Evolutionary conservation across 1,140 invertebrate genomes (phyloP).

Genomic region (Coelopa frigida): DNA sequence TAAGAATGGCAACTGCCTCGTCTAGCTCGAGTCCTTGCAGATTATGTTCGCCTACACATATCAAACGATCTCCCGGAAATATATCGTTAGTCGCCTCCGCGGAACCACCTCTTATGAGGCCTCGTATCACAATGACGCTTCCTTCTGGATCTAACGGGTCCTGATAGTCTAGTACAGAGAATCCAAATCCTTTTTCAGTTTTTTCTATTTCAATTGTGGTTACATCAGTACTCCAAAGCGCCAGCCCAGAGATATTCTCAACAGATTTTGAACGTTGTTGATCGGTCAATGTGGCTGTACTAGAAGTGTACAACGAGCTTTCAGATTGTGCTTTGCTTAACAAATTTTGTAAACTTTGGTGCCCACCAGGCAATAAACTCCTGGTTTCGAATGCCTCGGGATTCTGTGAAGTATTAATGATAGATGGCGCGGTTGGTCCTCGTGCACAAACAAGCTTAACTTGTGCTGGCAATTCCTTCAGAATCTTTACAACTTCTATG

Average conservation of each 20-base stretch:
- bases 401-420: conserved; percentile 70
- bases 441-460: conserved; percentile 76
- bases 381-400: conserved; percentile 67
- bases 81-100: conserved; percentile 81
- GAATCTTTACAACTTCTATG: conserved; percentile 79
- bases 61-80: conserved; percentile 83
- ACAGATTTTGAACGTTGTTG: conserved; percentile 69
- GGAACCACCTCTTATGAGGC: conserved; percentile 85
- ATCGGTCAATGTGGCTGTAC: conserved; percentile 57
- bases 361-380: conserved; percentile 67
- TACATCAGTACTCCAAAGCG: conserved; percentile 87
- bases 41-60: conserved; percentile 79
- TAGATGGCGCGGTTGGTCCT: conserved; percentile 52
- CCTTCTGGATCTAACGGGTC: conserved; percentile 81
- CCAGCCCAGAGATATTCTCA: conserved; percentile 82
- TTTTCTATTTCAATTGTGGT: conserved; percentile 82
- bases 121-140: conserved; percentile 90
- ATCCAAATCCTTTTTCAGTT: conserved; percentile 85
- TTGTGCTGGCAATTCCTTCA: conserved; percentile 78
- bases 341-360: conserved; percentile 58
- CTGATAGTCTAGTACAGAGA: conserved; percentile 91
- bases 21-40: conserved; percentile 84
- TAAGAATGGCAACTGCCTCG: conserved; percentile 82
- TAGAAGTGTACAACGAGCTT: conserved; percentile 70
- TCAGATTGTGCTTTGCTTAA: conserved; percentile 84